These are phyloP conservation scores for Eupelmus urozonus DNA, from an alignment of 2,888 invertebrate species.

Conservation along the genomic window DNA sequence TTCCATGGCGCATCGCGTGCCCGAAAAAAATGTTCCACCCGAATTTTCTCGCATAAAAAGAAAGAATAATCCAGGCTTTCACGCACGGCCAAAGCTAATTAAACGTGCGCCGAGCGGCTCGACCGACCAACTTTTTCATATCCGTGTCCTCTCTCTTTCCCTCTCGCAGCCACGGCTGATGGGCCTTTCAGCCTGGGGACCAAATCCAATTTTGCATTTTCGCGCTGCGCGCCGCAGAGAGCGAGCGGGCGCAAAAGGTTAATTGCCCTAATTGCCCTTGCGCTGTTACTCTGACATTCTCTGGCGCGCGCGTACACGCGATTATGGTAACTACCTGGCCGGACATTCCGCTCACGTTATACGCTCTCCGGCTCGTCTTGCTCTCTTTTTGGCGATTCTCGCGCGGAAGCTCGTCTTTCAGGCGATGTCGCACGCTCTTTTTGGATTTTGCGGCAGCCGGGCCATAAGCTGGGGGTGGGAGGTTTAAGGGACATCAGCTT, in stretches of 20 bases:
- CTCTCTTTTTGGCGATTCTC: conserved; percentile 33
- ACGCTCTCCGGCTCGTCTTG: background rate
- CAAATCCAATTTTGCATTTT: conserved; percentile 67
- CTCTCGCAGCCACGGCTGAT: conserved; percentile 59
- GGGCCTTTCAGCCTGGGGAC: conserved; percentile 62
- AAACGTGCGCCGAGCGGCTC: conserved; percentile 40
- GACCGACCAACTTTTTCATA: conserved; percentile 68
- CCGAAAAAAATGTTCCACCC: too few relatives aligned
- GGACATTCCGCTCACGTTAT: conserved; percentile 56
- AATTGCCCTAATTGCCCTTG: conserved; percentile 66
- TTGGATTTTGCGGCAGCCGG: background rate
- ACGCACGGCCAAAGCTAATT: conserved; percentile 44
- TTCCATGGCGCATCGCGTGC: background rate
- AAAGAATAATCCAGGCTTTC: conserved; percentile 12
- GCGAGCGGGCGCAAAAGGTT: conserved; percentile 55
- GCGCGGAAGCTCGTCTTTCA: conserved; percentile 25
- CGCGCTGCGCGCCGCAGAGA: conserved; percentile 29
- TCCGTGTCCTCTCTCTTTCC: too few relatives aligned
- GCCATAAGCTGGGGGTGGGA: background rate
- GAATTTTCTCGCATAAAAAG: background rate
- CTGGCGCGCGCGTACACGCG: conserved; percentile 38
- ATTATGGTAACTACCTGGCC: conserved; percentile 51
- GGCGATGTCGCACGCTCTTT: background rate
- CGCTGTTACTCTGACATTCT: background rate
- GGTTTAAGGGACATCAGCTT: conserved; percentile 5